Percentiles rank a stretch among this genome's conserved stretches.
phyloP scores from a whole-genome alignment of 2,113 vertebrate genomes.

The Nesospiza acunhae region DNA sequence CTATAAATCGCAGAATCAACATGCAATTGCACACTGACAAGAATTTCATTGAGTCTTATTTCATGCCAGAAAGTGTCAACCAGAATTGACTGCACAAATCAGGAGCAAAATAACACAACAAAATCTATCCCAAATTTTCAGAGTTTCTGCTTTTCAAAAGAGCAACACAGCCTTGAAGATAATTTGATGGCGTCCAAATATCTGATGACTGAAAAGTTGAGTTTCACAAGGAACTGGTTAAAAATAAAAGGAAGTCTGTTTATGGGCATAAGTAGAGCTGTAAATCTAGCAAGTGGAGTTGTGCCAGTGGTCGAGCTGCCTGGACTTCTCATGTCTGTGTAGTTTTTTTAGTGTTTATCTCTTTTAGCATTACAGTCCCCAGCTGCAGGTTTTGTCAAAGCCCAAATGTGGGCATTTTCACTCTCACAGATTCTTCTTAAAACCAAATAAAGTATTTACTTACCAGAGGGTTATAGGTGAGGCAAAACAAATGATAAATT shows the following conservation, averaged over 20 bases:
- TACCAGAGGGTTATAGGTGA: background rate
- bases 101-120: accelerated
- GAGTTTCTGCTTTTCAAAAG: background rate
- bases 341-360: background rate
- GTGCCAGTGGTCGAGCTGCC: background rate
- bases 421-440: background rate
- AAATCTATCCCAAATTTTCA: background rate
- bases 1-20: background rate
- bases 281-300: background rate
- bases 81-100: background rate
- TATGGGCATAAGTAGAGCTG: accelerated
- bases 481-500: background rate
- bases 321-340: background rate
- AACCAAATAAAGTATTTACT: background rate
- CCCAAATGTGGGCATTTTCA: background rate
- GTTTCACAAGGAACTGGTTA: background rate
- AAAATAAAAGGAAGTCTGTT: background rate
- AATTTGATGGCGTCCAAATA: background rate
- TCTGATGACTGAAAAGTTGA: background rate
- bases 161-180: background rate
- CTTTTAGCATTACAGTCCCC: background rate
- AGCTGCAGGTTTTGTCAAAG: background rate
- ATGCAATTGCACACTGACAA: background rate
- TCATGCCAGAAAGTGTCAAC: background rate
- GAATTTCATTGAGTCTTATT: background rate